Percentiles rank a stretch among this genome's conserved stretches.
Evolutionary conservation across 2,113 vertebrate genomes (phyloP).

Genomic region (Varanus salvator): DNA sequence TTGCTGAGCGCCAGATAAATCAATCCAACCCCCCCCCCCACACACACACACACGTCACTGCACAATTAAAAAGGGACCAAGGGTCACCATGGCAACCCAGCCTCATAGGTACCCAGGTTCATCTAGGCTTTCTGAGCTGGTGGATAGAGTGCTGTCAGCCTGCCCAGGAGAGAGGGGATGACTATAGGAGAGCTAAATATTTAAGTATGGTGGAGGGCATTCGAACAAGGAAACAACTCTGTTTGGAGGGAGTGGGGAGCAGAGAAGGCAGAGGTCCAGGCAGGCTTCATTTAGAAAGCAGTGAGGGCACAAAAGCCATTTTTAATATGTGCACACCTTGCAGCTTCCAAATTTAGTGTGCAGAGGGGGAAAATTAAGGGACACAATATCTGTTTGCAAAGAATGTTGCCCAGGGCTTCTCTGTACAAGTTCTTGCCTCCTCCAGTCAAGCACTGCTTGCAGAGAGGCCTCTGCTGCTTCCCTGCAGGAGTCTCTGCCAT

Average conservation of each 20-base stretch:
- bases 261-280: not conserved
- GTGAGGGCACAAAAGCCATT: not conserved
- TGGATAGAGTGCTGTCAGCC: not conserved
- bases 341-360: not conserved
- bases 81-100: not conserved
- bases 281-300: not conserved
- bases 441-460: not conserved
- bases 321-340: not conserved
- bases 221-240: not conserved
- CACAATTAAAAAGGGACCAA: not conserved
- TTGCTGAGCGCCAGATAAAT: not conserved
- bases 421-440: no score
- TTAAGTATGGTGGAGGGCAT: no score
- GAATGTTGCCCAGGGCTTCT: not conserved
- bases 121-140: not conserved
- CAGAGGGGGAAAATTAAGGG: no score
- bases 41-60: rapidly evolving
- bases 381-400: no score
- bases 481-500: not conserved
- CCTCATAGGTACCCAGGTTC: not conserved
- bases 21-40: not conserved
- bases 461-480: not conserved
- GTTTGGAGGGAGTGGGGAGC: not conserved
- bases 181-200: not conserved
- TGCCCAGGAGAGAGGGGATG: not conserved